Percentiles rank a stretch among this genome's conserved stretches.
These are phyloP conservation scores for Hestina assimilis DNA, from an alignment of 1,140 invertebrate species.

Conservation along the genomic window DNA sequence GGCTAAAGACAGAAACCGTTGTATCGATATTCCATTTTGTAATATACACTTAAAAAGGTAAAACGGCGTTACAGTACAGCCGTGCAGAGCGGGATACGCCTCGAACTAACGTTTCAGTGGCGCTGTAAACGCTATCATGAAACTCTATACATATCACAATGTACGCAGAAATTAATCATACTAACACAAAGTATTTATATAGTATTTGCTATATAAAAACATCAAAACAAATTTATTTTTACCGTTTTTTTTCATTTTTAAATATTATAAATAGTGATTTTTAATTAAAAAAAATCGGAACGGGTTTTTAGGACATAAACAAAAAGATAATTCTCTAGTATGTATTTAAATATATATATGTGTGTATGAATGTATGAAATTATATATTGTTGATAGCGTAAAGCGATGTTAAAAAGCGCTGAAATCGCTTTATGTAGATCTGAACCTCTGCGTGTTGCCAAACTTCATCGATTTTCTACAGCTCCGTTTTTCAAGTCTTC, in stretches of 20 bases:
- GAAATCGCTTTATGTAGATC: slow-evolving; percentile 12
- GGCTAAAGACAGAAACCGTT: slow-evolving; percentile 3
- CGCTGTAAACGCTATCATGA: slow-evolving; percentile 16
- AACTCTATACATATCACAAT: slow-evolving; percentile 1
- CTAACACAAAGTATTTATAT: too few relatives aligned
- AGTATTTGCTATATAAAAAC: neutral
- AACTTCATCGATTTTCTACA: slow-evolving; percentile 43
- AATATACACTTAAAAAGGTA: slow-evolving; percentile 8
- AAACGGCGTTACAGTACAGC: slow-evolving; percentile 8
- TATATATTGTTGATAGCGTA: too few relatives aligned
- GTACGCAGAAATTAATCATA: slow-evolving; percentile 9
- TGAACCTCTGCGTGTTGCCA: slow-evolving; percentile 29
- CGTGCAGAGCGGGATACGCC: slow-evolving; percentile 23
- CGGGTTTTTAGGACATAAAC: too few relatives aligned
- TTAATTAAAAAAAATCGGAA: neutral
- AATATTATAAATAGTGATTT: neutral
- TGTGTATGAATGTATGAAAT: too few relatives aligned
- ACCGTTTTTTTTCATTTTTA: neutral
- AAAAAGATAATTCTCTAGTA: too few relatives aligned
- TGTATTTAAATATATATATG: too few relatives aligned
- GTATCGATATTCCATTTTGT: slow-evolving; percentile 30
- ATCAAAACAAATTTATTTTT: neutral
- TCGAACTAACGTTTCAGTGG: slow-evolving; percentile 27
- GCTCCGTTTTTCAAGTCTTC: slow-evolving; percentile 26
- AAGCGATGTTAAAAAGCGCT: slow-evolving; percentile 11